phyloP scores from a whole-genome alignment of 2,797 vertebrate species.

The Thaleichthys pacificus region DNA sequence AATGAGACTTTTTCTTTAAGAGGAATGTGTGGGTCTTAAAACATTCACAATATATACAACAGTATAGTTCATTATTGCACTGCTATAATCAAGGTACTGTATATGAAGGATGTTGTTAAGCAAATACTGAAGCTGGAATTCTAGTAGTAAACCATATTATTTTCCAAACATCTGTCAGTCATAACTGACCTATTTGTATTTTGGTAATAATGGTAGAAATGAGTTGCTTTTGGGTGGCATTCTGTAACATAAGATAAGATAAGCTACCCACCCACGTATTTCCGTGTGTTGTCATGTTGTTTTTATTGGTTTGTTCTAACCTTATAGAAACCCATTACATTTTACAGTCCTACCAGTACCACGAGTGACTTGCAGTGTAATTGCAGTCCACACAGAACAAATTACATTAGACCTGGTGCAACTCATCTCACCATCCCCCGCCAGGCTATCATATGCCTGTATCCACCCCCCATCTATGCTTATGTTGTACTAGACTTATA shows the following conservation, averaged over 20 bases:
- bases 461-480: constrained; percentile 58
- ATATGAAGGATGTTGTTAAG: constrained; percentile 30
- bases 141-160: constrained; percentile 37
- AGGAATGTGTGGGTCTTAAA: constrained; percentile 46
- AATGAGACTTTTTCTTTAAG: constrained; percentile 59
- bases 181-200: background rate
- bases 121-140: background rate
- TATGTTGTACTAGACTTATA: constrained; percentile 45
- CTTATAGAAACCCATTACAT: constrained; percentile 23
- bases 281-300: too few species aligned
- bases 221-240: background rate
- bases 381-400: constrained; percentile 56
- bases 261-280: too few species aligned
- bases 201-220: background rate
- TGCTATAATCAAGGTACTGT: constrained; percentile 30
- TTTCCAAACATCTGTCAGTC: constrained; percentile 45
- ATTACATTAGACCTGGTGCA: constrained; percentile 58
- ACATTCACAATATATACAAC: constrained; percentile 52
- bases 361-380: constrained; percentile 50
- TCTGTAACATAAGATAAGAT: too few species aligned
- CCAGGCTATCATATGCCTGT: constrained; percentile 46
- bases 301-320: too few species aligned
- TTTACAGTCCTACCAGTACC: constrained; percentile 46
- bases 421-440: background rate
- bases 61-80: constrained; percentile 42